phyloP scores from a whole-genome alignment of 2,797 vertebrate genomes.

The Syngnathus acus region DNA sequence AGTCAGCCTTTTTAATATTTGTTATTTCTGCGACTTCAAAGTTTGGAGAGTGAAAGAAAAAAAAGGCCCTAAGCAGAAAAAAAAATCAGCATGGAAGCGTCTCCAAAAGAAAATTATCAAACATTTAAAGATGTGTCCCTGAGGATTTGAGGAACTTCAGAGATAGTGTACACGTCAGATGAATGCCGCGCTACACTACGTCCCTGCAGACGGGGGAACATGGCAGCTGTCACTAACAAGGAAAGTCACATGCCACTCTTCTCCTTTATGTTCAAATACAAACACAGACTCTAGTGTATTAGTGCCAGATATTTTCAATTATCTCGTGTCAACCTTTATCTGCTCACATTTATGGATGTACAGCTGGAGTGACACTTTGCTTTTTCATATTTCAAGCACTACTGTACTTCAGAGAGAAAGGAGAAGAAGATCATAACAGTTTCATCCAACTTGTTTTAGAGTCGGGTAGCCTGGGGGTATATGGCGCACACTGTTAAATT shows the following conservation, averaged over 20 bases:
- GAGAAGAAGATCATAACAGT: slow-evolving; percentile 59
- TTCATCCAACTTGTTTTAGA: slow-evolving; percentile 71
- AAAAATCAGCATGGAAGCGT: slow-evolving; percentile 31
- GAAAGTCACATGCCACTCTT: slow-evolving; percentile 62
- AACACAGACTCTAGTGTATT: slow-evolving; percentile 56
- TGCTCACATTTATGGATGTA: slow-evolving; percentile 47
- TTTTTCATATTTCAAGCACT: slow-evolving; percentile 54
- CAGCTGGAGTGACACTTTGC: slow-evolving; percentile 53
- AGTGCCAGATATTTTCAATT: slow-evolving; percentile 69
- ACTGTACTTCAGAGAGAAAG: slow-evolving; percentile 54
- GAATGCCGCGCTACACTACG: slow-evolving; percentile 39
- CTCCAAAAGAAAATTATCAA: slow-evolving; percentile 59
- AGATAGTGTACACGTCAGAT: slow-evolving; percentile 56
- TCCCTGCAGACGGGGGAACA: slow-evolving; percentile 66
- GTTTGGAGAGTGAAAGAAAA: slow-evolving; percentile 41
- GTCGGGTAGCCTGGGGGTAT: slow-evolving; percentile 61
- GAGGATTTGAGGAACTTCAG: slow-evolving; percentile 59
- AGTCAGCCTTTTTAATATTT: slow-evolving; percentile 20
- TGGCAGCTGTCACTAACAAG: slow-evolving; percentile 75
- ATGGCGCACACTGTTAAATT: slow-evolving; percentile 58
- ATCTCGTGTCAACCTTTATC: slow-evolving; percentile 64
- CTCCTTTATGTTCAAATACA: slow-evolving; percentile 67
- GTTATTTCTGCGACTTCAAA: slow-evolving; percentile 38
- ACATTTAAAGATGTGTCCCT: slow-evolving; percentile 56
- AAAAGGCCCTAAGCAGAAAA: slow-evolving; percentile 45